These are phyloP conservation scores for Coryphaenoides rupestris DNA, from an alignment of 2,113 vertebrate species.

Conservation along the genomic window DNA sequence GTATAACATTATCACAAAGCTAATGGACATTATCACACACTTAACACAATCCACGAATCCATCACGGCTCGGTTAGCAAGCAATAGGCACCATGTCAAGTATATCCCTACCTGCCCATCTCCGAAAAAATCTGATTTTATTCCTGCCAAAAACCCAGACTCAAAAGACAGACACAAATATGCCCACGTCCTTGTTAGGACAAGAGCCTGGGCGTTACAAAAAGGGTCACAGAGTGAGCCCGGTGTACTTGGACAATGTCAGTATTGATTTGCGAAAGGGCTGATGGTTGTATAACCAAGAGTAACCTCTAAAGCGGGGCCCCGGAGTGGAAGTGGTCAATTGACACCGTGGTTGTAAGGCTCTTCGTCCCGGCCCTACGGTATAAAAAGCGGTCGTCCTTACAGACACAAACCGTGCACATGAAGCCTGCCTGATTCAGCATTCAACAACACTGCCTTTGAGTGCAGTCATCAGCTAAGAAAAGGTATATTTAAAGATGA, in stretches of 20 bases:
- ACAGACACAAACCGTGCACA: too few species aligned
- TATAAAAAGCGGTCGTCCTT: conserved; percentile 6
- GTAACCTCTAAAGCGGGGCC: conserved; percentile 48
- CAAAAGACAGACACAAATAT: conserved; percentile 9
- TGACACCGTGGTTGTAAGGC: conserved; percentile 23
- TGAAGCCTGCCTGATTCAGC: too few species aligned
- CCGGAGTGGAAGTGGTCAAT: conserved; percentile 32
- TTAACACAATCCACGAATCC: too few species aligned
- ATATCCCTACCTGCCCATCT: background rate
- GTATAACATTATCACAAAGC: too few species aligned
- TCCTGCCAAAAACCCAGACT: background rate
- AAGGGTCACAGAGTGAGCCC: conserved; percentile 26
- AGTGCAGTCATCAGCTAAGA: too few species aligned
- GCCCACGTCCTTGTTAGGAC: conserved; percentile 30
- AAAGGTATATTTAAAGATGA: too few species aligned
- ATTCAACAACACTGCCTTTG: too few species aligned
- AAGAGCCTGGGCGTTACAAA: conserved; percentile 17
- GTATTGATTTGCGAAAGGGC: conserved; percentile 52
- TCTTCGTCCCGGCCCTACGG: conserved; percentile 19
- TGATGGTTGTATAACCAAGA: conserved; percentile 54
- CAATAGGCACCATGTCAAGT: too few species aligned
- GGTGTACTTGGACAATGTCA: conserved; percentile 47
- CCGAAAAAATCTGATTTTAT: background rate
- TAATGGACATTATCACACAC: too few species aligned
- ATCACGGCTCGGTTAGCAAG: too few species aligned